phyloP scores from a whole-genome alignment of 2,113 vertebrate genomes.

The Amphiprion percula region DNA sequence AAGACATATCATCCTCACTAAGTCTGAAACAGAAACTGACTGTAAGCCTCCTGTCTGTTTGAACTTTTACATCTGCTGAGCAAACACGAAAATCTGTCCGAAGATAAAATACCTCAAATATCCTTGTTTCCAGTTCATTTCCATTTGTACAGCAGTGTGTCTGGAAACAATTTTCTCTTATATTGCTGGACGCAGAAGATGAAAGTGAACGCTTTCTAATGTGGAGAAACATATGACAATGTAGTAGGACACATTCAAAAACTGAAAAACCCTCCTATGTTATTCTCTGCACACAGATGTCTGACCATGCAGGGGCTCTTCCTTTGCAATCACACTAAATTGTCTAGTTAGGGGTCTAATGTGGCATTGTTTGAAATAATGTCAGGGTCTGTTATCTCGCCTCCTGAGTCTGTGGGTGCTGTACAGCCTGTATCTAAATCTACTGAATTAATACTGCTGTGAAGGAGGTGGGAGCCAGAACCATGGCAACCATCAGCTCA shows the following conservation, averaged over 20 bases:
- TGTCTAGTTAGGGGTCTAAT: background rate
- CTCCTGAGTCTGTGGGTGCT: constrained; percentile 50
- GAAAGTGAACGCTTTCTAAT: background rate
- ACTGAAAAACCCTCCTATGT: background rate
- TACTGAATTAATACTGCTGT: constrained; percentile 75
- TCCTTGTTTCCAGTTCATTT: background rate
- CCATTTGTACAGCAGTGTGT: constrained; percentile 2
- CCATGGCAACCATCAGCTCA: constrained; percentile 81
- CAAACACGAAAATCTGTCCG: background rate
- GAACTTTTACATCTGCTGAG: constrained; percentile 15
- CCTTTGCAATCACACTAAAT: background rate
- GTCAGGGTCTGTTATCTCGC: constrained; percentile 31
- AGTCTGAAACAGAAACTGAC: too few relatives aligned
- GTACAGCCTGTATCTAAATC: constrained; percentile 60
- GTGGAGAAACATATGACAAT: background rate
- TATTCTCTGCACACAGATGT: background rate
- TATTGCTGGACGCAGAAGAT: background rate
- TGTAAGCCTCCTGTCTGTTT: constrained; percentile 1
- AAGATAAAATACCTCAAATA: background rate
- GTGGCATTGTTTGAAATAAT: constrained; percentile 22
- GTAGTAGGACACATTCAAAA: background rate
- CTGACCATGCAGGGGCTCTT: background rate
- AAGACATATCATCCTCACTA: background rate
- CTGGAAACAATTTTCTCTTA: constrained; percentile 3
- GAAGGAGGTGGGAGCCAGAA: constrained; percentile 73